Conservation (phyloP, 2,113 vertebrate species). For the Cathartes aura region DNA sequence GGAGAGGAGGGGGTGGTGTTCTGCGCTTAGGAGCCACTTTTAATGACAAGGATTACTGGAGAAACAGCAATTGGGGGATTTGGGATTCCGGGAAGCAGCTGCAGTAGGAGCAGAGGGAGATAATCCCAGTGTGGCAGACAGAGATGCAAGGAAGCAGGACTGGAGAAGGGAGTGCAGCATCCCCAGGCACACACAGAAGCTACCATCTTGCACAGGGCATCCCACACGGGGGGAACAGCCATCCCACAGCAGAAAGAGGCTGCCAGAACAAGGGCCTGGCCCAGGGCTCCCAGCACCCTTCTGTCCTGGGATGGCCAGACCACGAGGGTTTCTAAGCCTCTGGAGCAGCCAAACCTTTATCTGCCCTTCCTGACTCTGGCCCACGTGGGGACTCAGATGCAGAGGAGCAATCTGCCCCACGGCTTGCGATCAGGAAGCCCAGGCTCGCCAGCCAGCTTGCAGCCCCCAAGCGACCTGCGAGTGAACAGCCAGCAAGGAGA, state of each 20-base stretch:
- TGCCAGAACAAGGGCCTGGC: neutral
- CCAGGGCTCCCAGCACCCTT: neutral
- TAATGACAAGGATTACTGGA: conserved; percentile 47
- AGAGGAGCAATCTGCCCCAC: neutral
- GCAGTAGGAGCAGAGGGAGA: conserved; percentile 37
- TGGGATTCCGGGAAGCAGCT: conserved; percentile 44
- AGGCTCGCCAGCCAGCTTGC: neutral
- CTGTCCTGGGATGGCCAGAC: neutral
- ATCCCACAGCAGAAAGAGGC: neutral
- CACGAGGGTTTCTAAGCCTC: neutral
- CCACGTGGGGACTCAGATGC: neutral
- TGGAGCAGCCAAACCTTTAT: neutral
- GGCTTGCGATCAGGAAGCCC: neutral
- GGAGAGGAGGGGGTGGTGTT: neutral
- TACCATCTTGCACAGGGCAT: neutral
- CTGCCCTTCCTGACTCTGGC: neutral
- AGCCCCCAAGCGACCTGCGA: neutral
- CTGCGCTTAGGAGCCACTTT: neutral
- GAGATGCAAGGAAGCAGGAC: neutral
- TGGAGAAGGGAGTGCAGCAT: neutral
- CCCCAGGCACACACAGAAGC: neutral
- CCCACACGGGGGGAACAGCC: neutral
- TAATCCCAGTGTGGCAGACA: conserved; percentile 45
- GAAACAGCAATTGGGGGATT: conserved; percentile 55
- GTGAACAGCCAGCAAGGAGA: neutral